Base-by-base conservation (phyloP, 2,888 invertebrate genomes). In the Creontiades dilutus region DNA sequence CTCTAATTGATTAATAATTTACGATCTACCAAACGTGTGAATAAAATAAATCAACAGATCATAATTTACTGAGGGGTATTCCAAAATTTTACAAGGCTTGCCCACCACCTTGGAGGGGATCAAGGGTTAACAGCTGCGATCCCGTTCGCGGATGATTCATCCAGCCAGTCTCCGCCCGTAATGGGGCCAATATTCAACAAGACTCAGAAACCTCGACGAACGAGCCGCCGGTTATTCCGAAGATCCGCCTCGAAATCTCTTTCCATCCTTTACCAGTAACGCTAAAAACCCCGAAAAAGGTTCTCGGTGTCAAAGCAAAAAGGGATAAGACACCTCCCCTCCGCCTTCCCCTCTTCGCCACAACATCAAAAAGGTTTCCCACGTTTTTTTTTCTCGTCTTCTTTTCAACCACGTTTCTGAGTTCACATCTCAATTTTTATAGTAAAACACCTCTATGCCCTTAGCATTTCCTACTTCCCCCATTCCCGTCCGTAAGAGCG, bases 361-460 rank as follows among this genome's bases (percentile, higher is more conserved):
- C n/a, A n/a, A 68, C 68, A 68, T 68, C 68, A 68, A 68, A 68
- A 68, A 68, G 68, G 68, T 68, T 68, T 68, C 68, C 23, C 68
- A 68, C 68, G 68, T 68, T 68, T 68, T 68, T 68, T 68, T 68
- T 68, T 27, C 13, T 68, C 19, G n/a, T 13, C 13, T 19, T 1
- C 57, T n/a, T n/a, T 57, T 37, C 57, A 7, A 13, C 68, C 68
- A 68, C 68, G 68, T 68, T 68, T 68, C 68, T 68, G 68, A 68
- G 68, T 68, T 68, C 68, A 68, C 68, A 68, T 68, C 68, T 68
- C 68, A 68, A 68, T 68, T 68, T 68, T 68, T 68, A 68, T 68
- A 68, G 68, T 68, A 68, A 68, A 68, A 68, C 68, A 68, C 68
- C 68, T 68, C 23, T 68, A 68, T 68, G 68, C 68, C 68, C 68